Evolutionary conservation across 2,797 vertebrate species (phyloP).

Genomic region (Myiothlypis coronata): DNA sequence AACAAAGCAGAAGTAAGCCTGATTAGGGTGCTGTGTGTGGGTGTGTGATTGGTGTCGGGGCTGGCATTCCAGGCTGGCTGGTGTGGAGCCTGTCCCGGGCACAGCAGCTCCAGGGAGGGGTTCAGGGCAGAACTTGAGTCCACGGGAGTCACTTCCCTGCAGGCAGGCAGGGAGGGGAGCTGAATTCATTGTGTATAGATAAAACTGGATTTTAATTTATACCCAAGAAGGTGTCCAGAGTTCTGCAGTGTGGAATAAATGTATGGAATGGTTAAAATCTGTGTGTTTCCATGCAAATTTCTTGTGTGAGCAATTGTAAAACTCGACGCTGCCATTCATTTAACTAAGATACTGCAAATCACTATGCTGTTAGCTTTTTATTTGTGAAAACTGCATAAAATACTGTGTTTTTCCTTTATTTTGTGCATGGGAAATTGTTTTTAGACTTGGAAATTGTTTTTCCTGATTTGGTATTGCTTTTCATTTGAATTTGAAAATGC

Average conservation of each 20-base stretch:
- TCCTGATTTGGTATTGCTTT: neutral
- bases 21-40: rapidly evolving
- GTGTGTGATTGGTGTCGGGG: neutral
- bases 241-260: neutral
- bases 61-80: neutral
- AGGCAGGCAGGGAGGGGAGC: rapidly evolving
- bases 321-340: neutral
- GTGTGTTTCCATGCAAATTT: neutral
- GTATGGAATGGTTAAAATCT: neutral
- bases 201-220: neutral
- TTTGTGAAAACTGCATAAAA: neutral
- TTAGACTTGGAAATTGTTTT: neutral
- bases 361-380: neutral
- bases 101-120: rapidly evolving
- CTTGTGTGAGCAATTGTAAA: neutral
- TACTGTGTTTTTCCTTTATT: neutral
- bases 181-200: neutral
- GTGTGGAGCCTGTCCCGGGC: neutral
- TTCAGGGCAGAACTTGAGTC: neutral
- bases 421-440: neutral
- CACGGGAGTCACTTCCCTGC: rapidly evolving
- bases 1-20: neutral
- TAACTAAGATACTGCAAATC: neutral
- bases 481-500: neutral
- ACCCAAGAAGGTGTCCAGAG: neutral